Evolutionary conservation across 2,113 vertebrate genomes (phyloP), one percentile per base, ranked within the genome.

Genomic region (Thryonomys swinderianus): DNA sequence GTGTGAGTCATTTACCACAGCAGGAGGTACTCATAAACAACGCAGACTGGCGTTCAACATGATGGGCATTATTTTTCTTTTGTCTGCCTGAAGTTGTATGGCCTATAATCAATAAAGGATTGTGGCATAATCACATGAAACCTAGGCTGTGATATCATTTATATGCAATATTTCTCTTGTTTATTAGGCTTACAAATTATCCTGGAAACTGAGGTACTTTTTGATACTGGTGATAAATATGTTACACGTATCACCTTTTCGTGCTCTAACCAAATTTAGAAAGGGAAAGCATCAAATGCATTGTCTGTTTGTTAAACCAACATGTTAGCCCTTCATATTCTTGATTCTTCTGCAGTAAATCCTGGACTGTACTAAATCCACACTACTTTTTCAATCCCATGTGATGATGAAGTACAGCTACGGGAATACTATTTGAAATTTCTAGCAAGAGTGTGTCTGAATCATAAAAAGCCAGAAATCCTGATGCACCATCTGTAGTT

Each of bases 1-100:
- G 97, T 97, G 96, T 97, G 98, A 98, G 96, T 98, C 98, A 97
- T 97, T 97, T 98, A 97, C 95, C 96, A 98, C 94, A 97, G 97
- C 95, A 89, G 95, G 96, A 92, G 80, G 95, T 95, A 94, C 96
- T 98, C 97, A 97, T 96, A 98, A 98, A 95, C 93, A 96, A 89
- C 89, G 80, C 89, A 96, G 96, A 97, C 96, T 96, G 80, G 85
- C 92, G 95, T 93, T 97, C 95, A 89, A 83, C 86, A 83, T 90
- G 90, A 86, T 92, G 85, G 55, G 91, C 40, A 98, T 91, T 96
- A 97, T 97, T 97, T 95, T 90, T 97, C 80, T 96, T 97, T 97
- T 66, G 10, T 95, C 86, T 98, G 94, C 91, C 96, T 98, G 64
- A 97, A 98, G 86, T 78, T 96, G 79, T 83, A 51, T 30, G 80